Base-by-base conservation (phyloP, 2,797 vertebrate species). In the Rhinoraja longicauda region DNA sequence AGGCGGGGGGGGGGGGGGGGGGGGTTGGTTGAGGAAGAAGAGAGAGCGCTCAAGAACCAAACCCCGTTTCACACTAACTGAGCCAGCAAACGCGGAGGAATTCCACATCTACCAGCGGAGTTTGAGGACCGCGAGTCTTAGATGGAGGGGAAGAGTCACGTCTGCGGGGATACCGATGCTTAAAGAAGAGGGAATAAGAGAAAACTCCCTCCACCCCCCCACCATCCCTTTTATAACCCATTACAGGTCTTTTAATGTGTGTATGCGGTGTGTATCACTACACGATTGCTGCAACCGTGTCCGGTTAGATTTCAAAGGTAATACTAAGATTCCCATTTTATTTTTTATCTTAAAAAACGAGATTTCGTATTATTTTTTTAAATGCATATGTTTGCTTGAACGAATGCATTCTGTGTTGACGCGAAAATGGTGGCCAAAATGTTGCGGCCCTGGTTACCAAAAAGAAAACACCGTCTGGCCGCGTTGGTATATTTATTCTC, bases 381-480 rank as follows among this genome's bases (percentile, higher is more conserved):
- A 57, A 29, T 82, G 19, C 24, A 26, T 29, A 26, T 29, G 21
- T 29, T 78, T 78, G 36, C 78, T 45, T 45, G 53, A 82, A 82
- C 24, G 26, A 36, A 32, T n/a, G 4, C 59, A 62, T 19, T 21
- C 6, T 88, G 29, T 32, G 59, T 62, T 88, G 29, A 64, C 59
- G 59, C 57, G 59, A 88, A 32, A 88, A 88, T 88, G 84, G 62
- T 88, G 84, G 84, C 64, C 59, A 67, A 21, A 32, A 88, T 36
- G 19, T 64, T 88, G 84, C 84, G 29, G 59, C n/a, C 26, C 53
- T 17, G 86, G 4, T 64, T 32, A 64, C 39, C n/a, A 32, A 64
- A 19, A 32, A 13, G 53, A 62, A 64, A 59, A 86, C 29, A 21
- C 17, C 7, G 32, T 7, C 84, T 62, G 17, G n/a, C 17, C 82